A percentile compares a stretch with the other conserved stretches of the same genome.
Conservation (phyloP, 2,888 invertebrate species). For the Crossocerus cetratus region DNA sequence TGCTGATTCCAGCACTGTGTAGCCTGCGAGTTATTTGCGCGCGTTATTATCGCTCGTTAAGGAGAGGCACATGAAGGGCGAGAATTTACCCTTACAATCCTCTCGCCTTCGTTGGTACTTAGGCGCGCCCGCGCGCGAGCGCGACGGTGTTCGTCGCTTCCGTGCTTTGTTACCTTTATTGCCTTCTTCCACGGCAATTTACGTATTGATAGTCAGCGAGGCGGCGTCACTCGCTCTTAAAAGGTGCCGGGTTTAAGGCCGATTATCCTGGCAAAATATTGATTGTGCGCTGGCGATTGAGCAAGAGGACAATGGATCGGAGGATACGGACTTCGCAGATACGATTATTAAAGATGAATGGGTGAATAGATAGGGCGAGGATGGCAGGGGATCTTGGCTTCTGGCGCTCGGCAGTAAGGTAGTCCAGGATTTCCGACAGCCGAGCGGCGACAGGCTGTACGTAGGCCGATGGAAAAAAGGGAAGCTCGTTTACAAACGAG, state of each 20-base stretch:
- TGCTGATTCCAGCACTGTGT: neutral
- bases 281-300: too few species aligned
- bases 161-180: neutral
- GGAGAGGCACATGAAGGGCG: conserved; percentile 50
- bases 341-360: conserved; percentile 6
- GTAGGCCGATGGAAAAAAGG: conserved; percentile 33
- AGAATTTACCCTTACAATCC: conserved; percentile 44
- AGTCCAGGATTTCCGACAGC: conserved; percentile 30
- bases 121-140: conserved; percentile 3
- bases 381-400: conserved; percentile 4
- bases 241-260: neutral
- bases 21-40: conserved; percentile 59
- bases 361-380: conserved; percentile 41
- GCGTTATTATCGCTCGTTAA: conserved; percentile 69
- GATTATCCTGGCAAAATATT: too few species aligned
- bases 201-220: neutral
- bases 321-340: too few species aligned
- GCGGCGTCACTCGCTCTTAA: neutral
- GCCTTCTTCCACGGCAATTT: neutral
- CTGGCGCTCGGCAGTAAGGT: conserved; percentile 23
- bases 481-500: conserved; percentile 71
- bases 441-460: conserved; percentile 30
- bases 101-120: conserved; percentile 19
- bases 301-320: too few species aligned
- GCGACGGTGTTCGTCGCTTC: neutral